phyloP scores from a whole-genome alignment of 2,113 vertebrate genomes.

The Pardalotus punctatus region DNA sequence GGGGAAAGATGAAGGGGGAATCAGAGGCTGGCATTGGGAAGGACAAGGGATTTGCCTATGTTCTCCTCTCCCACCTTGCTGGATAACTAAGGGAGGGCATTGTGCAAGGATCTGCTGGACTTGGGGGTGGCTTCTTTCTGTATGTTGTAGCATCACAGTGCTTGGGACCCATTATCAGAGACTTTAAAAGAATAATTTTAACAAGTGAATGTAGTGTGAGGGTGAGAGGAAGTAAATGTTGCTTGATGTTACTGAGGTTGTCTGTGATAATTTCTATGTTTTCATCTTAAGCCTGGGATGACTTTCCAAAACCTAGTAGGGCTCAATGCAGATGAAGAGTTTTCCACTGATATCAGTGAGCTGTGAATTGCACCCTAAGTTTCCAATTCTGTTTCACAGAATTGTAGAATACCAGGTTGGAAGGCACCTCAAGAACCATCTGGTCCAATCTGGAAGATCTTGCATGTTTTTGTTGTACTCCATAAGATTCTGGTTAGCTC shows the following conservation, averaged over 20 bases:
- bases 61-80: background rate
- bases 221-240: background rate
- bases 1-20: background rate
- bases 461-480: background rate
- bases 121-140: background rate
- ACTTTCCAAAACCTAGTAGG: background rate
- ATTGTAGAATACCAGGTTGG: background rate
- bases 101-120: background rate
- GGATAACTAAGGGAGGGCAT: background rate
- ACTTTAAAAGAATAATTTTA: background rate
- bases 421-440: background rate
- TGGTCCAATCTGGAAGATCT: background rate
- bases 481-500: background rate
- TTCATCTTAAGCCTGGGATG: background rate
- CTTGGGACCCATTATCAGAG: background rate
- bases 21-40: background rate
- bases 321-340: rapidly evolving
- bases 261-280: background rate
- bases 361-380: background rate
- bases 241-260: background rate
- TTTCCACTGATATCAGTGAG: background rate
- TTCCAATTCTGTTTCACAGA: background rate
- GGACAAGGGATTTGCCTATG: background rate
- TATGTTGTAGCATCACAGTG: background rate
- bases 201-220: rapidly evolving